Evolutionary conservation across 2,888 invertebrate species (phyloP).

Genomic region (Empis stercorea): DNA sequence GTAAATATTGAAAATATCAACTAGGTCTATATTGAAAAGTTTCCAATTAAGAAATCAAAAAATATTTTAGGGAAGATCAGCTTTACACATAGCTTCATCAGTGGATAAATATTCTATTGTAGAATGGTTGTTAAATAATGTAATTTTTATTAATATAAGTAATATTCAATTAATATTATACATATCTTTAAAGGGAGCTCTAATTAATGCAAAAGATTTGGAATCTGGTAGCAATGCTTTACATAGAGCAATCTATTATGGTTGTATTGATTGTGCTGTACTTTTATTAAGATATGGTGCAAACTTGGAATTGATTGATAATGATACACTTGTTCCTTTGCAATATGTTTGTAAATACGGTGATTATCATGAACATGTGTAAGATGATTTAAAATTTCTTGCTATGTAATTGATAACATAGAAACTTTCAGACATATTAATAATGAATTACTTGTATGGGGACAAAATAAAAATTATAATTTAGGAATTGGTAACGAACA

Average conservation of each 20-base stretch:
- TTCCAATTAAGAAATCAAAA: background rate
- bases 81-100: conserved; percentile 66
- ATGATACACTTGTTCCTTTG: conserved; percentile 26
- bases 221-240: conserved; percentile 59
- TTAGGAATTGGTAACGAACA: conserved; percentile 61
- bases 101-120: conserved; percentile 54
- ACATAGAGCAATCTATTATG: conserved; percentile 71
- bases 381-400: conserved; percentile 1
- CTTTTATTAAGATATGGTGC: conserved; percentile 52
- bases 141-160: conserved; percentile 8
- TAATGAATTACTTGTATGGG: conserved; percentile 67
- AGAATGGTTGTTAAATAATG: conserved; percentile 58
- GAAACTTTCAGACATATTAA: conserved; percentile 22
- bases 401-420: background rate
- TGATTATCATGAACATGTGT: conserved; percentile 28
- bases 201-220: conserved; percentile 25
- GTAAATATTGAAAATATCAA: conserved; percentile 31
- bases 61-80: conserved; percentile 51
- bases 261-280: conserved; percentile 62
- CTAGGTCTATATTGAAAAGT: background rate
- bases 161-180: background rate
- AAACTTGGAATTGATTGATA: conserved; percentile 27
- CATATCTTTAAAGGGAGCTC: conserved; percentile 21
- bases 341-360: conserved; percentile 31
- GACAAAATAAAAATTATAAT: conserved; percentile 72